Conservation (phyloP, 2,113 vertebrate genomes). For the Eretmochelys imbricata region DNA sequence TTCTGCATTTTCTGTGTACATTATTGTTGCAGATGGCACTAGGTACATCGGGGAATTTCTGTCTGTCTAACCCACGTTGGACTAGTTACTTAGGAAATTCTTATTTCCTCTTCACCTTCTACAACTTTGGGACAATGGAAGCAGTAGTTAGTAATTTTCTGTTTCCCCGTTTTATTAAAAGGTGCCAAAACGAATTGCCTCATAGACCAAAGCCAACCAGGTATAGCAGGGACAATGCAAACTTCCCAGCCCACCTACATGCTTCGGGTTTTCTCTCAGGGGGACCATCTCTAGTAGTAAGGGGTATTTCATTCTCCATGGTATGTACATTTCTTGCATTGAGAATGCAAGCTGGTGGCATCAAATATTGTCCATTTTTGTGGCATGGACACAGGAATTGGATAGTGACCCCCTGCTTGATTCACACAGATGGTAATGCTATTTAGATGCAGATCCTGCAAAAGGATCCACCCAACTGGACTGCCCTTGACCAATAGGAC, state of each 20-base stretch:
- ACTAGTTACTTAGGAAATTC: neutral
- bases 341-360: neutral
- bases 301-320: neutral
- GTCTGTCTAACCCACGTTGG: neutral
- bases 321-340: neutral
- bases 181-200: neutral
- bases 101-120: neutral
- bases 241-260: neutral
- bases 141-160: neutral
- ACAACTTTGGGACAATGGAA: neutral
- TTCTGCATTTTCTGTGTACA: neutral
- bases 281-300: neutral
- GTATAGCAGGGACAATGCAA: neutral
- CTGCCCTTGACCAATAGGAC: neutral
- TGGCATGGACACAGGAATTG: neutral
- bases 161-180: neutral
- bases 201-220: rapidly evolving
- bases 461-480: neutral
- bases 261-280: neutral
- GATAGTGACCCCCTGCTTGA: neutral
- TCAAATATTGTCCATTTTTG: too few species aligned
- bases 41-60: neutral
- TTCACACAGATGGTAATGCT: neutral
- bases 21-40: neutral
- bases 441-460: neutral